Evolutionary conservation across 2,888 invertebrate species (phyloP).

Genomic region (Microctonus brassicae): DNA sequence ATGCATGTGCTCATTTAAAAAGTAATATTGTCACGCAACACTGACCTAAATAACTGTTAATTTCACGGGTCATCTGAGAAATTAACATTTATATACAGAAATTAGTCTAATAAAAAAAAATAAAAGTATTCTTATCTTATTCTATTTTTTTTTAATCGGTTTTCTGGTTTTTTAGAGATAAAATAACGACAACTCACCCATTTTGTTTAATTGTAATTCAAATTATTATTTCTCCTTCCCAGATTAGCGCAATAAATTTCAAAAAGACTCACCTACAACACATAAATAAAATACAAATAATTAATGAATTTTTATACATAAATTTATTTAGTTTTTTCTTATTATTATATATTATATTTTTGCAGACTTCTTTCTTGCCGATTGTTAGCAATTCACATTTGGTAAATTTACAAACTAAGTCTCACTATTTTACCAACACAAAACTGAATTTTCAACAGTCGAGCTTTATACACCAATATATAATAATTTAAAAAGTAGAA

Average conservation of each 20-base stretch:
- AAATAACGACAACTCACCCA: conserved; percentile 14
- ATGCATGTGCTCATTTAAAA: too few species aligned
- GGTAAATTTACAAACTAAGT: not conserved
- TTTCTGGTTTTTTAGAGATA: too few species aligned
- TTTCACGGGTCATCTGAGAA: conserved; percentile 42
- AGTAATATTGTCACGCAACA: conserved; percentile 38
- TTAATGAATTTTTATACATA: not conserved
- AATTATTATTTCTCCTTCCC: not conserved
- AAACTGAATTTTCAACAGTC: not conserved
- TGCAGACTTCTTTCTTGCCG: conserved; percentile 24
- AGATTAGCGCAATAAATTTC: not conserved
- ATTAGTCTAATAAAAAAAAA: not conserved
- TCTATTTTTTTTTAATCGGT: not conserved
- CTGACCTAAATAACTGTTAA: conserved; percentile 49
- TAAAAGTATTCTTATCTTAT: not conserved
- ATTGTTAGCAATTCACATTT: not conserved
- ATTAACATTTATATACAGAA: conserved; percentile 42
- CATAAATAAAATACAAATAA: conserved; percentile 6
- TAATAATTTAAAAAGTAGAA: not conserved
- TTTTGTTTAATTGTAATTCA: not conserved
- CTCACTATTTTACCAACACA: not conserved
- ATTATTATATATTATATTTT: not conserved
- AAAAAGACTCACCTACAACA: conserved; percentile 28
- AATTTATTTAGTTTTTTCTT: not conserved
- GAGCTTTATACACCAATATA: too few species aligned